Base-by-base conservation (phyloP, 2,797 vertebrate genomes). In the Molossus molossus region DNA sequence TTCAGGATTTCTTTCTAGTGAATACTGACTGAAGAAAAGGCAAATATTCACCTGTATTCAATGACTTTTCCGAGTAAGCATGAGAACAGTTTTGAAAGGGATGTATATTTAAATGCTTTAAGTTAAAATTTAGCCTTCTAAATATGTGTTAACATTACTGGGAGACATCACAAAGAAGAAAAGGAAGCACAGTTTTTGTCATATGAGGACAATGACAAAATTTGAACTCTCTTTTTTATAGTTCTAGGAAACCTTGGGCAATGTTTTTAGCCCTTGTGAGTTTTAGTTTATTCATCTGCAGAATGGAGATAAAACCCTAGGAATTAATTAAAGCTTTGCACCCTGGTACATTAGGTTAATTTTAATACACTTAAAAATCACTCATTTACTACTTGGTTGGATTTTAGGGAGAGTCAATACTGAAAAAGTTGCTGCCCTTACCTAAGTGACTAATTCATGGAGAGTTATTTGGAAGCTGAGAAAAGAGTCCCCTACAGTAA, bases 51-150 rank as follows among this genome's bases (percentile, higher is more conserved):
- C 67, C 50, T 87, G 73, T 65, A 82, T 70, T 87, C 64, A 72
- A 15, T 94, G 12, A 88, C n/a, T 62, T 96, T 80, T 96, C 37
- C 82, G n/a, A 95, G 73, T 84, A 94, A 96, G 95, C 1, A 96
- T 75, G 9, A 95, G 64, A 82, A 29, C 6, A 90, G 10, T 62
- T 90, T 94, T 94, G 37, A 96, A 97, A 95, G 33, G 0, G 6
- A 5, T 29, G 33, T 69, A 72, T 12, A 9, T 87, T 76, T 87
- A 90, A 76, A 94, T 13, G 3, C 10, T 58, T 87, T 81, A 87
- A 75, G 25, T 88, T 92, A 85, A 92, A 91, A 92, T 86, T 69
- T 76, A 87, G 33, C 55, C 40, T 88, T 92, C n/a, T 80, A 72
- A 77, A 92, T 86, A 86, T 3, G 55, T 62, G n/a, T 83, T 79